Evolutionary conservation across 1,140 invertebrate genomes (phyloP), one percentile per base, ranked within the genome.

Genomic region (Colletes gigas): DNA sequence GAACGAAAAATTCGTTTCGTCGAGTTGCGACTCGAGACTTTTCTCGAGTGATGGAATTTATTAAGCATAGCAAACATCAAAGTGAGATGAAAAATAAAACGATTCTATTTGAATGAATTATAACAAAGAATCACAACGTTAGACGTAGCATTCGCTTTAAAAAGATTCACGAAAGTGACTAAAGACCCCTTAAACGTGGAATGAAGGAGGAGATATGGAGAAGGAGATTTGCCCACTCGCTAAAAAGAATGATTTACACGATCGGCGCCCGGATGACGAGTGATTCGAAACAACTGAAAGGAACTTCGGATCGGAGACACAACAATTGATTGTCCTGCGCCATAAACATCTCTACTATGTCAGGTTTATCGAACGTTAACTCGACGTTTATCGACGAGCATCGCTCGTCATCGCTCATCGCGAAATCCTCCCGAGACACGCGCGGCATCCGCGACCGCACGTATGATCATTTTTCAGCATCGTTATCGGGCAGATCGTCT

Each of bases 381-480:
- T 83, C 52, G 78, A 84, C 78, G 68, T 71, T 85, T 83, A 84
- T 84, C 83, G 60, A 65, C 60, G 83, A 54, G 59, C 69, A 71
- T 81, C 78, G 66, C 78, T 70, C 69, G 78, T 81, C 83, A 81
- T 85, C 83, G 83, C 57, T 85, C 83, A 81, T 84, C 73, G 67
- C 44, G 70, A 84, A 81, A 77, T 81, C 74, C 57, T 76, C 65
- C 60, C 30, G 83, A 84, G 83, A 81, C 83, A 76, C 63, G 83
- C 55, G 52, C 15, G 68, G 82, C 59, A 75, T 84, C 67, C 72
- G 69, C 65, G 87, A 68, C 71, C 78, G 78, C 82, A 65, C 72
- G 62, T 77, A 70, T 55, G 82, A 73, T 85, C 83, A 85, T 85
- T 84, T 85, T 84, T 85, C 83, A 85, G n/a, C 57, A 69, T 59